Conservation (phyloP, 2,888 invertebrate species). For the Calameuta filiformis region DNA sequence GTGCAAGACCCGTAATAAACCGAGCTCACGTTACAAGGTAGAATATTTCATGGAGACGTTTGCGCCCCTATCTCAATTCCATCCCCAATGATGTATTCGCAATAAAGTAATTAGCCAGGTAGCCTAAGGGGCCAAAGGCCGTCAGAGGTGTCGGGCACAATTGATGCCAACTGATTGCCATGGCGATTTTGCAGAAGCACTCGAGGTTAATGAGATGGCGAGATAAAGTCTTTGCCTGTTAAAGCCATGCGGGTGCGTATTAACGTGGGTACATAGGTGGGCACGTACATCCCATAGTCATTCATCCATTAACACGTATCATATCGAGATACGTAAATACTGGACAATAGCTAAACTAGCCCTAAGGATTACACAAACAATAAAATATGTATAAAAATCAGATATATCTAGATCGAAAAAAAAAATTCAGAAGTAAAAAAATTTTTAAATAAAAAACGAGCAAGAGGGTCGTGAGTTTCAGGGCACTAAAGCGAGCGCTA, state of each 20-base stretch:
- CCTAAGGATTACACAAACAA: background rate
- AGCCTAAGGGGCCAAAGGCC: constrained; percentile 1
- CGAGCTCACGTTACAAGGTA: background rate
- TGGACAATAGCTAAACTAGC: background rate
- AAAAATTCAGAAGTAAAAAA: no score
- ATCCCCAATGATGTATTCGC: constrained; percentile 18
- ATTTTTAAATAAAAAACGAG: background rate
- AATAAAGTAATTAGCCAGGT: constrained; percentile 22
- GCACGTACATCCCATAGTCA: background rate
- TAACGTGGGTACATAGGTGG: background rate
- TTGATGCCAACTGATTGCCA: constrained; percentile 46
- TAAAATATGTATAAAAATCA: background rate
- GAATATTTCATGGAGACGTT: constrained; percentile 4
- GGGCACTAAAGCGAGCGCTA: background rate
- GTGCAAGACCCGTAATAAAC: background rate
- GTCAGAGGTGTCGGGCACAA: constrained; percentile 27
- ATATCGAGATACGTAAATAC: background rate
- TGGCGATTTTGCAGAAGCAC: constrained; percentile 49
- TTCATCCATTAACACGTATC: constrained; percentile 1
- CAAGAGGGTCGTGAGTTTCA: background rate
- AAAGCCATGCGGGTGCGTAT: background rate
- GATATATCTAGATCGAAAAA: background rate
- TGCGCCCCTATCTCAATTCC: background rate
- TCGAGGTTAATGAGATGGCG: constrained; percentile 50
- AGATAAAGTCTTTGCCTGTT: constrained; percentile 35